Evolutionary conservation across 1,140 invertebrate species (phyloP), one percentile per base, ranked within the genome.

Genomic region (Cyphomyrmex costatus): DNA sequence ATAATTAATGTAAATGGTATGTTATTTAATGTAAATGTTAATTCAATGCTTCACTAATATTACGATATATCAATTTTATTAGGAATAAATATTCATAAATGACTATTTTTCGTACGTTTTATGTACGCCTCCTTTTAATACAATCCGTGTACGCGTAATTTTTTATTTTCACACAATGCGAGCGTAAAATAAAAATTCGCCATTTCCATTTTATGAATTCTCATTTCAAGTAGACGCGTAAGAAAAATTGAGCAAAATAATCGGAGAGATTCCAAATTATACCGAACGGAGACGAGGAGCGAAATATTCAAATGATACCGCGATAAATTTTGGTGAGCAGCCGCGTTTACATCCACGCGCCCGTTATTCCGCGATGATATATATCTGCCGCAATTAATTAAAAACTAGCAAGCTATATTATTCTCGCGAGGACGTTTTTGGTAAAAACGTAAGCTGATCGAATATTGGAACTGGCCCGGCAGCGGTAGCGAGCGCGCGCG

Each of bases 361-460:
- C 14, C 16, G 77, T 2, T 53, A 33, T 12, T 12, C 24, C 51
- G 33, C 51, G 30, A 65, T 27, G 33, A 74, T 56, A 74, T 58
- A 73, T 82, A 71, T 71, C 24, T 58, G 51, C 60, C 14, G 61
- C 70, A 74, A 84, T 65, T 74, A 83, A 87, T 88, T 87, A 83
- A 84, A 61, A 61, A 53, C 63, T 74, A 76, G 49, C 63, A 51
- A 71, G 77, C 58, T 78, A 85, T 65, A 88, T 88, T 61, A 80
- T 79, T 88, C 58, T 71, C 79, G 12, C 21, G 66, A 42, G 63
- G 27, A 19, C 14, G 74, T 53, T 86, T 88, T 61, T 21, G 63
- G 86, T 86, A 66, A 65, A 90, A 90, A 90, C 61, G 83, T 79
- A 88, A 86, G 86, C 78, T 70, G 79, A 60, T 42, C 86, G 86